phyloP scores from a whole-genome alignment of 2,113 vertebrate species.

The Labrus mixtus region DNA sequence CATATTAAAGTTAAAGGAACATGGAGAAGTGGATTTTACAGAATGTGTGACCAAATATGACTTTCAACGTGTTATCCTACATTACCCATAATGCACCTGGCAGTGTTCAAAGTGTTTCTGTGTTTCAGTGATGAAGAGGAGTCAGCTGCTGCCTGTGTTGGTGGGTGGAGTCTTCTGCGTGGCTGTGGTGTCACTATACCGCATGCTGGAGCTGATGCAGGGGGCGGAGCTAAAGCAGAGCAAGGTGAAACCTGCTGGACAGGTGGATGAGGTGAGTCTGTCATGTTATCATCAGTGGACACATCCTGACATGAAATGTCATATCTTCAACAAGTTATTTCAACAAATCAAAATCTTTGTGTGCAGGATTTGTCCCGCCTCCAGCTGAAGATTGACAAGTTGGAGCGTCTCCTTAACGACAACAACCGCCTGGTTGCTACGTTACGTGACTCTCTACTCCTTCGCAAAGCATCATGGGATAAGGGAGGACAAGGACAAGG shows the following conservation, averaged over 20 bases:
- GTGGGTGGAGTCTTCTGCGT: slow-evolving; percentile 60
- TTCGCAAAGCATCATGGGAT: slow-evolving; percentile 87
- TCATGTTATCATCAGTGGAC: no score
- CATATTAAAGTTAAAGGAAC: no score
- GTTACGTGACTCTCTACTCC: slow-evolving; percentile 90
- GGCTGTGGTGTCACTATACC: slow-evolving; percentile 60
- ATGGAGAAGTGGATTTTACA: no score
- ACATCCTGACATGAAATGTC: no score
- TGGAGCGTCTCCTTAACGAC: slow-evolving; percentile 90
- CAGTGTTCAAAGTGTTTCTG: neutral
- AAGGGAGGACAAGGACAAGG: slow-evolving; percentile 72
- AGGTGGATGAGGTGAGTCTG: slow-evolving; percentile 23
- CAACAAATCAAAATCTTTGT: neutral
- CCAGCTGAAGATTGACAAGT: slow-evolving; percentile 92
- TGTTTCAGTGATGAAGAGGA: slow-evolving; percentile 56
- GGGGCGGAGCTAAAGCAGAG: slow-evolving; percentile 8
- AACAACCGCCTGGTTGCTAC: slow-evolving; percentile 94
- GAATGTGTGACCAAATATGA: no score
- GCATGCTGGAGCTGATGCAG: slow-evolving; percentile 66
- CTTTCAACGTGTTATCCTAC: neutral
- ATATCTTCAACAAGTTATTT: no score
- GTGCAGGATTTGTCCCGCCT: slow-evolving; percentile 89
- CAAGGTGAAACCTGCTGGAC: neutral
- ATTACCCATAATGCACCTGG: slow-evolving; percentile 15
- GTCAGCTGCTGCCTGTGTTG: slow-evolving; percentile 25